Evolutionary conservation across 2,113 vertebrate genomes (phyloP), one percentile per base, ranked within the genome.

Genomic region (Helogale parvula): DNA sequence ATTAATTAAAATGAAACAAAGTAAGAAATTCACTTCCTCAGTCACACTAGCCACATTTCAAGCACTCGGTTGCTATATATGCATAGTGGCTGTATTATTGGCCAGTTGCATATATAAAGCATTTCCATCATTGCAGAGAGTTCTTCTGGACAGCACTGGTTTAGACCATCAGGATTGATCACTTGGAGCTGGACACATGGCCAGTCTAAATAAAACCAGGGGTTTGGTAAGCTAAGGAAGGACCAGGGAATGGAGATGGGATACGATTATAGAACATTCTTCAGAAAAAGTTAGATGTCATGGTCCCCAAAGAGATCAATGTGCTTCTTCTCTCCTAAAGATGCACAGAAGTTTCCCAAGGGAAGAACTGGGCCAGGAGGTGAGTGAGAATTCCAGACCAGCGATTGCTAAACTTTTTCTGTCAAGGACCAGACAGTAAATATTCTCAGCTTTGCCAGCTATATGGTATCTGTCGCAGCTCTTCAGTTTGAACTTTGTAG

Each of bases 1-100:
- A 65, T 65, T 69, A 74, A 27, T 86, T 79, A 71, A 80, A 76
- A 69, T 87, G 27, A 90, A 87, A 86, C 95, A 86, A 77, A 77
- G 79, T 76, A 23, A 3, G 47, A 85, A 96, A 45, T 33, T 89
- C 2, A 7, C 9, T 90, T 93, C 74, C 41, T 81, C 50, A 35
- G 23, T 76, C 5, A 52, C 3, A 63, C 16, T 77, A n/a, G 25
- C 23, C 80, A 54, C 21, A 14, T 54, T 69, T 86, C 27, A 27
- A 68, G 14, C 31, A 31, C 11, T 86, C 85, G 57, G 23, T 93
- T 16, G 1, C 31, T 23, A 19, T 13, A 1, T 69, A 15, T 63
- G 11, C 54, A 35, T 45, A 66, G 65, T 45, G 17, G 50, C 80
- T 90, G 0, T 11, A 7, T 76, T 85, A 66, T 9, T 69, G 33